phyloP scores from a whole-genome alignment of 2,888 invertebrate genomes.

The Phragmatobia fuliginosa region DNA sequence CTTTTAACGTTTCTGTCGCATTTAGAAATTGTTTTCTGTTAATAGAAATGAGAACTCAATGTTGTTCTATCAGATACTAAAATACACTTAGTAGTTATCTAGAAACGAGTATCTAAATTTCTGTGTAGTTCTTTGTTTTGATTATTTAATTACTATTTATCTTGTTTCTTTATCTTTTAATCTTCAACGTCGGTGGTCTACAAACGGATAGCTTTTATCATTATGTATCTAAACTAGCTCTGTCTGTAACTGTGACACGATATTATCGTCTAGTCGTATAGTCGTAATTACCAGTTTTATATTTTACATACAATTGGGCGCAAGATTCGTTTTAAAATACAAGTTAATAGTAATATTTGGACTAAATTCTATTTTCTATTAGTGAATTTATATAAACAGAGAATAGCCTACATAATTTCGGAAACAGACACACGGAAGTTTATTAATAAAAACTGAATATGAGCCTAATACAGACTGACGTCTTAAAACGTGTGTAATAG shows the following conservation, averaged over 20 bases:
- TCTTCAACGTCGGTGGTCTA: conserved; percentile 29
- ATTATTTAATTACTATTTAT: conserved; percentile 12
- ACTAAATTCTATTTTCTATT: not conserved
- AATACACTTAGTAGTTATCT: conserved; percentile 2
- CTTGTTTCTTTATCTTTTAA: conserved; percentile 19
- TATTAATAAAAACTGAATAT: not conserved
- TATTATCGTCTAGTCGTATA: not conserved
- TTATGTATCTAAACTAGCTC: not conserved
- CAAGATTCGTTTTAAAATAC: not conserved
- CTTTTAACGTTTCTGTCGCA: conserved; percentile 3
- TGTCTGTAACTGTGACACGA: not conserved
- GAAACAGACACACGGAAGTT: not conserved
- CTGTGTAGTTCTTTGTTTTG: conserved; percentile 6
- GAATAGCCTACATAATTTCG: not conserved
- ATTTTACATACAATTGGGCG: not conserved
- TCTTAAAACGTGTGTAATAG: not conserved
- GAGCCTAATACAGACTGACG: not conserved
- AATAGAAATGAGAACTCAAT: not conserved
- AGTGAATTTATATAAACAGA: not conserved
- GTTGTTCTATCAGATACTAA: not conserved
- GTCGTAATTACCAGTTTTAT: not conserved
- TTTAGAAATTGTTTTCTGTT: not conserved
- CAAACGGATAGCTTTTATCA: not conserved
- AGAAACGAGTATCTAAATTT: not conserved
- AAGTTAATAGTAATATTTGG: not conserved